These are phyloP conservation scores for Craniophora ligustri DNA, from an alignment of 2,888 invertebrate species.

Conservation along the genomic window DNA sequence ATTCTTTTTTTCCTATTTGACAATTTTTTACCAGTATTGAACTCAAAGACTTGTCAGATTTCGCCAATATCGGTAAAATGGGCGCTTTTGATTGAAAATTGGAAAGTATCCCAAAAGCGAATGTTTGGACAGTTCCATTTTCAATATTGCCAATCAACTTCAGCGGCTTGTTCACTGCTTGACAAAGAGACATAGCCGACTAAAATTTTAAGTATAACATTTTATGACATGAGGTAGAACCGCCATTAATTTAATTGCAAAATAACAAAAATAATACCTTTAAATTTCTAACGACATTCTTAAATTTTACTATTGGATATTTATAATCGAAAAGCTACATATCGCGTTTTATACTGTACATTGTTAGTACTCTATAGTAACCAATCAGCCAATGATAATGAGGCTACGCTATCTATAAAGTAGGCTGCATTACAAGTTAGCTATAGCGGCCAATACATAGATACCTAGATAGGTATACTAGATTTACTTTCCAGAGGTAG, in stretches of 20 bases:
- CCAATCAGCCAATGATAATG: conserved; percentile 13
- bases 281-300: conserved; percentile 52
- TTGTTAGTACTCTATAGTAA: no score
- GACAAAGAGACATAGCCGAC: conserved; percentile 65
- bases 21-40: conserved; percentile 52
- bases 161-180: conserved; percentile 67
- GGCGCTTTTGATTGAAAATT: conserved; percentile 69
- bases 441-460: conserved; percentile 22
- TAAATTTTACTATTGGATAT: no score
- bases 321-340: no score
- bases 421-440: conserved; percentile 22
- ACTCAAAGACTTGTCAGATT: conserved; percentile 63
- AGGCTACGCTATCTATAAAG: conserved; percentile 20
- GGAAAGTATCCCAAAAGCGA: conserved; percentile 67
- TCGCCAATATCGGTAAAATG: conserved; percentile 65
- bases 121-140: conserved; percentile 76
- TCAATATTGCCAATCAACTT: conserved; percentile 79
- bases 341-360: no score
- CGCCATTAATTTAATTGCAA: conserved; percentile 64
- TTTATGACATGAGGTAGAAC: conserved; percentile 70
- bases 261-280: conserved; percentile 59
- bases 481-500: conserved; percentile 23
- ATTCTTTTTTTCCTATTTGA: conserved; percentile 59
- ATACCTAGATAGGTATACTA: conserved; percentile 15
- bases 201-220: conserved; percentile 74